Evolutionary conservation across 2,797 vertebrate genomes (phyloP).

Genomic region (Thripadectes ignobilis): DNA sequence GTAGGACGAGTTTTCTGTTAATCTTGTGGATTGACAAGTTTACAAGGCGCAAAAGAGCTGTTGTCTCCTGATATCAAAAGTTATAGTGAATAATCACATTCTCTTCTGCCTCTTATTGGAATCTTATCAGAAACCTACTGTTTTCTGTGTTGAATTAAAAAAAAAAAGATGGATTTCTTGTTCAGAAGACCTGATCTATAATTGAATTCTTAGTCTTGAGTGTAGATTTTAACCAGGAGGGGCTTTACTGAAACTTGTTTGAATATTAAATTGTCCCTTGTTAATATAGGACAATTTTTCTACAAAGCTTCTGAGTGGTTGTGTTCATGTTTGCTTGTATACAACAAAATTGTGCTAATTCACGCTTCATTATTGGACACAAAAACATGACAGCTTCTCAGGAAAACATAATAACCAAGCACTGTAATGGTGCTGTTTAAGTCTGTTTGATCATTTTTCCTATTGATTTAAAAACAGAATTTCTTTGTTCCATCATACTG

Average conservation of each 20-base stretch:
- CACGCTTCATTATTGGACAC: background rate
- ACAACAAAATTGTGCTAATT: background rate
- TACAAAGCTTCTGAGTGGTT: background rate
- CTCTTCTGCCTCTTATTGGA: background rate
- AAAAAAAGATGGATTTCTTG: background rate
- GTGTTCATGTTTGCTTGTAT: background rate
- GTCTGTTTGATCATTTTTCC: background rate
- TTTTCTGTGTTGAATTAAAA: background rate
- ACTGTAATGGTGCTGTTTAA: background rate
- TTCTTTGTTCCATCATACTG: slow-evolving; percentile 15
- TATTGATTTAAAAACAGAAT: slow-evolving; percentile 39
- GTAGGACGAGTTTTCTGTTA: background rate
- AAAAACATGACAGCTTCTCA: background rate
- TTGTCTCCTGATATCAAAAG: background rate
- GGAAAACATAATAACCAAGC: background rate
- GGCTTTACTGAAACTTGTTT: background rate
- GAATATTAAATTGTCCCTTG: background rate
- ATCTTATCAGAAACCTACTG: background rate
- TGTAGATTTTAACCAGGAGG: background rate
- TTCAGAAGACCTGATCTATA: background rate
- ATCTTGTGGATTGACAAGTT: background rate
- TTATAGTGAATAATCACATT: background rate
- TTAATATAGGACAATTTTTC: background rate
- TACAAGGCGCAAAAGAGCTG: background rate
- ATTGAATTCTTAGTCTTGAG: background rate